Evolutionary conservation across 2,888 invertebrate genomes (phyloP).

Genomic region (Zygothrica quintamaculata): DNA sequence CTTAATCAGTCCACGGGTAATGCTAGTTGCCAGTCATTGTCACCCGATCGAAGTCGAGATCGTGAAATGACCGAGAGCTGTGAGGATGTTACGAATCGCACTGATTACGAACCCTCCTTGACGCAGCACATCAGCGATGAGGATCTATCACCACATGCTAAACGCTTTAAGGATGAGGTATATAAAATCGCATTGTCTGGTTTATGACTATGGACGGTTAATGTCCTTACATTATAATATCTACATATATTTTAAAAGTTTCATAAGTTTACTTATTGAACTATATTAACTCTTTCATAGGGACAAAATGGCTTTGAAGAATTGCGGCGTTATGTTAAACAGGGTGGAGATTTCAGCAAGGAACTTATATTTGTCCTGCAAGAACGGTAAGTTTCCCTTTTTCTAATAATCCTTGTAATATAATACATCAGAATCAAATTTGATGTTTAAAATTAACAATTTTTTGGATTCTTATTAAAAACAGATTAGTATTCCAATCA

Average conservation of each 20-base stretch:
- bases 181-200: conserved; percentile 47
- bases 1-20: conserved; percentile 60
- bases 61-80: conserved; percentile 59
- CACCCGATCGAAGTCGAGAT: conserved; percentile 49
- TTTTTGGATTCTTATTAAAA: too few relatives aligned
- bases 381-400: conserved; percentile 93
- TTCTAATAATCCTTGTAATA: too few relatives aligned
- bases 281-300: too few relatives aligned
- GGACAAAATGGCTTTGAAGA: conserved; percentile 97
- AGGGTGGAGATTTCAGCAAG: conserved; percentile 97
- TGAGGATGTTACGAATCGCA: conserved; percentile 71
- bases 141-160: conserved; percentile 76
- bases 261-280: too few relatives aligned
- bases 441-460: too few relatives aligned
- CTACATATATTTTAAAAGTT: background rate
- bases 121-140: conserved; percentile 70
- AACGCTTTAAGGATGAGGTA: conserved; percentile 80
- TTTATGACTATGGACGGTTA: conserved; percentile 14
- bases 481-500: too few relatives aligned
- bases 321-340: conserved; percentile 95
- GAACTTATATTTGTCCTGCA: conserved; percentile 94
- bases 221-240: background rate
- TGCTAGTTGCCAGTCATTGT: conserved; percentile 53
- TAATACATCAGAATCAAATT: too few relatives aligned
- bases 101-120: conserved; percentile 66